Evolutionary conservation across 92 coral and sea anemone species (phyloP).

Genomic region (Bergia puertoricense): DNA sequence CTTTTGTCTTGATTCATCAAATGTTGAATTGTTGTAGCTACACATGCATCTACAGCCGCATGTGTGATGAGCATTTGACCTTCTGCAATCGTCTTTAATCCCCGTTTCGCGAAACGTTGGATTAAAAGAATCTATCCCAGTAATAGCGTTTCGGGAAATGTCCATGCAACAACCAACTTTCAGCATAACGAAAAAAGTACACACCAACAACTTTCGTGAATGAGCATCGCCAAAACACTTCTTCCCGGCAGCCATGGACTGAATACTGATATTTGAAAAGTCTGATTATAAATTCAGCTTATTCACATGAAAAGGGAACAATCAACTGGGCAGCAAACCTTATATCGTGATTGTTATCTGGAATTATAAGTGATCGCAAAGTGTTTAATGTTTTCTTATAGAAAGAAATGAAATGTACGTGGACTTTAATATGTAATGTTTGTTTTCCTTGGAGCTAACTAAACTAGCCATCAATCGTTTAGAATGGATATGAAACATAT

Average conservation of each 20-base stretch:
- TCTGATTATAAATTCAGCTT: not conserved
- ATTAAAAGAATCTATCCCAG: not conserved
- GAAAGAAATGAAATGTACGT: not conserved
- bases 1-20: not conserved
- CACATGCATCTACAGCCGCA: conserved; percentile 19
- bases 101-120: not conserved
- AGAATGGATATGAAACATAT: not conserved
- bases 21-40: conserved; percentile 4
- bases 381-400: conserved; percentile 1
- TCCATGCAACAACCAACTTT: not conserved
- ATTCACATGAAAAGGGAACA: not conserved
- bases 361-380: not conserved
- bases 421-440: not conserved
- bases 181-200: too few relatives aligned
- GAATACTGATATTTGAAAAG: not conserved
- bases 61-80: not conserved
- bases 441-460: not conserved
- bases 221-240: not conserved
- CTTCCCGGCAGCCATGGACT: not conserved
- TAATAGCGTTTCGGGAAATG: not conserved
- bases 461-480: not conserved
- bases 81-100: not conserved
- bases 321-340: not conserved
- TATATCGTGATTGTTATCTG: not conserved
- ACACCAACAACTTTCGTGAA: not conserved